Base-by-base conservation (phyloP, 1,140 invertebrate genomes). In the Apis laboriosa region DNA sequence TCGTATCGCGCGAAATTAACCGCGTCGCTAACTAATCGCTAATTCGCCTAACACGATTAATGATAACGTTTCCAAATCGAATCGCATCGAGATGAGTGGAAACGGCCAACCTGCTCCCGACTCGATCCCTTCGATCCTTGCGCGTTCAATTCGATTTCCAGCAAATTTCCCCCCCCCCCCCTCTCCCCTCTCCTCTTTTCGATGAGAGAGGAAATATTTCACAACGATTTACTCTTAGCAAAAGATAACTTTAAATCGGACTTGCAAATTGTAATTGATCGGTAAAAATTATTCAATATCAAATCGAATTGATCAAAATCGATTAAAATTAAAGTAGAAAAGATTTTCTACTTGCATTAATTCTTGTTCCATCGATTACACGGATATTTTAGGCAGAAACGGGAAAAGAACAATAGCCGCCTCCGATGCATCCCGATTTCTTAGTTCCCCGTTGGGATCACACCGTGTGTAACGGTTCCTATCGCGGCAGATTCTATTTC, bases 401-500 rank as follows among this genome's bases (percentile, higher is more conserved):
- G 28, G 28, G 28, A 1, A 28, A 19, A 55, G 51, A 49, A 78
- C 34, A 78, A 51, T 49, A 13, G 9, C 21, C 7, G n/a, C 9
- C 2, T 8, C 34, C 55, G 24, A 77, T 77, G 43, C 63, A 67
- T 67, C 66, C 66, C 34, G 67, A 68, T 84, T 84, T 73, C 56
- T 56, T 58, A 56, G 61, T 72, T 84, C 71, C 53, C 24, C 61
- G 34, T 64, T 58, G n/a, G 56, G 63, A 80, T 86, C 74, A n/a
- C 80, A 61, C 64, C 15, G 34, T 0, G n/a, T 66, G 49, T 86
- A 86, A 86, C 86, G 86, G 80, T 86, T 63, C 71, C 61, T 56
- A 51, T 87, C 71, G 58, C 28, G n/a, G 53, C 43, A 73, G 75
- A 83, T 85, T 77, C 81, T 85, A 79, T 79, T 83, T 86, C 66